Evolutionary conservation across 2,113 vertebrate genomes (phyloP).

Genomic region (Capra hircus): DNA sequence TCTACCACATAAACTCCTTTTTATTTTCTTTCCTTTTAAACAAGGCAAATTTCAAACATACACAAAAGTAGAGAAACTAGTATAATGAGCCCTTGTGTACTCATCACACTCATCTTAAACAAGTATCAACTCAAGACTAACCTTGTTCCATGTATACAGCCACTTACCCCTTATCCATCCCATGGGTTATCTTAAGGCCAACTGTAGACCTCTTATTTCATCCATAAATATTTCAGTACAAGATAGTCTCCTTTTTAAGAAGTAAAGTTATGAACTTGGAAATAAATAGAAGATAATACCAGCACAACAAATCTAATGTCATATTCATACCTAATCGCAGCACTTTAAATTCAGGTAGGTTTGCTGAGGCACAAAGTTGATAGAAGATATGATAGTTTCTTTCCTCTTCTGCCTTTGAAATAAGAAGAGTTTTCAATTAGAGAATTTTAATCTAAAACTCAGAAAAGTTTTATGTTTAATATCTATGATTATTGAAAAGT

Average conservation of each 20-base stretch:
- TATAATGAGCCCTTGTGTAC: neutral
- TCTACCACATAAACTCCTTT: neutral
- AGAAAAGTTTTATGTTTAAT: constrained; percentile 55
- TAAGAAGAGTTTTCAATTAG: constrained; percentile 71
- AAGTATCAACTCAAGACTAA: neutral
- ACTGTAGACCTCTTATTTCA: neutral
- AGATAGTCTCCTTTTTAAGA: neutral
- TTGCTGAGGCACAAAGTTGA: constrained; percentile 95
- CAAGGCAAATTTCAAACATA: neutral
- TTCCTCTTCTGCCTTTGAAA: constrained; percentile 95
- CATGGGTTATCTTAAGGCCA: neutral
- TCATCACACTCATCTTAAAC: neutral
- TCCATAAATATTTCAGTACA: neutral
- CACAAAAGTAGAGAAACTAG: neutral
- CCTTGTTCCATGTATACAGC: neutral
- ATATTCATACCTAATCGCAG: constrained; percentile 88
- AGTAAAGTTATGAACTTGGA: neutral
- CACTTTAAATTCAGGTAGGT: constrained; percentile 91
- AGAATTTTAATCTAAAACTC: constrained; percentile 40
- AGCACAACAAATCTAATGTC: neutral
- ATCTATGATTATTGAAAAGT: neutral
- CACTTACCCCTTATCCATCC: neutral
- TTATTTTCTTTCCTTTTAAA: neutral
- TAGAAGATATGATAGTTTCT: constrained; percentile 99
- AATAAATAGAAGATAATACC: constrained; percentile 27